Conservation (phyloP, 2,113 vertebrate species). For the Phyllopteryx taeniolatus region DNA sequence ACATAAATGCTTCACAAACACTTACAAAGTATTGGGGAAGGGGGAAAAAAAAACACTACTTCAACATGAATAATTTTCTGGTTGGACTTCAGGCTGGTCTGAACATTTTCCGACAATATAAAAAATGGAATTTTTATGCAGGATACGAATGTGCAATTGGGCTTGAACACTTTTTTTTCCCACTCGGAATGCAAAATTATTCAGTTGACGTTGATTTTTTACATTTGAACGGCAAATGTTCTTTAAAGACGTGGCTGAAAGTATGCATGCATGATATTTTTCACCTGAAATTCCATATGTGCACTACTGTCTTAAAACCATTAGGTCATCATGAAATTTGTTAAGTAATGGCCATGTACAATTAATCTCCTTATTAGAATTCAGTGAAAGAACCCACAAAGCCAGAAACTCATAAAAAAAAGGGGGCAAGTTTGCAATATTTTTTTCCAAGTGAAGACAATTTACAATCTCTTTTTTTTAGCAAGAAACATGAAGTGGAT, state of each 20-base stretch:
- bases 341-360: too few species aligned
- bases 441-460: too few species aligned
- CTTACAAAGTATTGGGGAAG: slow-evolving; percentile 66
- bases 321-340: too few species aligned
- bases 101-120: slow-evolving; percentile 54
- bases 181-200: neutral
- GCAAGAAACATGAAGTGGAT: too few species aligned
- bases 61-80: slow-evolving; percentile 58
- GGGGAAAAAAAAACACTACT: slow-evolving; percentile 62
- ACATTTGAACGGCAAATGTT: neutral
- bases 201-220: neutral
- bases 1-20: slow-evolving; percentile 70
- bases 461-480: too few species aligned
- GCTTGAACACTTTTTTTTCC: neutral
- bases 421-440: too few species aligned
- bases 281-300: too few species aligned
- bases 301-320: too few species aligned
- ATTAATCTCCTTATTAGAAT: too few species aligned
- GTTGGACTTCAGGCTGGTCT: slow-evolving; percentile 37
- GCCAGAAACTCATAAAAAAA: too few species aligned
- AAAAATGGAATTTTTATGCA: slow-evolving; percentile 38
- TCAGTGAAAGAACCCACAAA: too few species aligned
- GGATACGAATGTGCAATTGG: neutral
- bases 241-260: neutral
- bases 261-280: neutral